phyloP scores from a whole-genome alignment of 2,888 invertebrate genomes.

The Conchocele bisecta region DNA sequence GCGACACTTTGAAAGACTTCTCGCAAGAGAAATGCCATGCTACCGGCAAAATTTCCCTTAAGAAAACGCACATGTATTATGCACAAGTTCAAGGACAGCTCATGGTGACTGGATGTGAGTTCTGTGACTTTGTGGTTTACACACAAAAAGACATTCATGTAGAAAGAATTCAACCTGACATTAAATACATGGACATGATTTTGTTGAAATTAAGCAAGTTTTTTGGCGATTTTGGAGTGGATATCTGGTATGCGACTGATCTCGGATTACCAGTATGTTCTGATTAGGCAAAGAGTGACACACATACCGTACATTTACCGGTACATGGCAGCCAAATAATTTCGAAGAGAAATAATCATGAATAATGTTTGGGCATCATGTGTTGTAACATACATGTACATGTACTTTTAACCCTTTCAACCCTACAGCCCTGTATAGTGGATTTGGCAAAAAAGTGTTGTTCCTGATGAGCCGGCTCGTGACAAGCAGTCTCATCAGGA shows the following conservation, averaged over 20 bases:
- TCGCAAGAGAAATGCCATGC: constrained; percentile 8
- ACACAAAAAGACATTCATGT: constrained; percentile 27
- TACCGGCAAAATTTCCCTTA: constrained; percentile 1
- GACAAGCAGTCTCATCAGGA: too few relatives aligned
- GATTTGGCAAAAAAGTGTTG: too few relatives aligned
- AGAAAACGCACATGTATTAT: constrained; percentile 28
- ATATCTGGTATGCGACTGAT: constrained; percentile 24
- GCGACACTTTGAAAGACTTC: constrained; percentile 22
- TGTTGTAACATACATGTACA: too few relatives aligned
- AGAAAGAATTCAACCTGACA: constrained; percentile 13
- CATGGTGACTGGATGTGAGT: constrained; percentile 35
- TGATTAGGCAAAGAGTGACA: too few relatives aligned
- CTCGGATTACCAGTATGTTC: too few relatives aligned
- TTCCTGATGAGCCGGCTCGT: too few relatives aligned
- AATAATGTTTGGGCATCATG: too few relatives aligned
- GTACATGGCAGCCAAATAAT: too few relatives aligned
- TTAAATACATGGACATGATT: constrained; percentile 27
- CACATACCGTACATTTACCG: too few relatives aligned
- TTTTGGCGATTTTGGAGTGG: constrained; percentile 21
- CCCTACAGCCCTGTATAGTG: too few relatives aligned
- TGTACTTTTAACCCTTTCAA: too few relatives aligned
- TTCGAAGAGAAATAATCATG: too few relatives aligned
- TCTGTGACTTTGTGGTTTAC: constrained; percentile 44
- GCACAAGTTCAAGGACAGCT: constrained; percentile 45
- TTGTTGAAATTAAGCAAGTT: constrained; percentile 35